A percentile compares a stretch with the other conserved stretches of the same genome.
These are phyloP conservation scores for Mormyrus lacerda DNA, from an alignment of 2,113 vertebrate genomes.

Conservation along the genomic window DNA sequence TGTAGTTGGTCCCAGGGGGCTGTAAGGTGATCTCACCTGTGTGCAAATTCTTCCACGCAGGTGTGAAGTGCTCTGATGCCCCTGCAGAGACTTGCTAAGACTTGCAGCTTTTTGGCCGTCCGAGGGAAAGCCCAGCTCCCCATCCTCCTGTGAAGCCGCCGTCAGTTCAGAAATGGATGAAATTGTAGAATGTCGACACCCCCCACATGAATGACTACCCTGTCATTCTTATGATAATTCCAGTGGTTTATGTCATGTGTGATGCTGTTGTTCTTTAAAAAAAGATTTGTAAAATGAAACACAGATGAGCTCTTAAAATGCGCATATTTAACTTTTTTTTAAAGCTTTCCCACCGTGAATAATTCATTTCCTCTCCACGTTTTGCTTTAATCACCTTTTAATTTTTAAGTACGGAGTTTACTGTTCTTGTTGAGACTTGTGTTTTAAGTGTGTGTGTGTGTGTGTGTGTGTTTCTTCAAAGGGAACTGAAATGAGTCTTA, in stretches of 20 bases:
- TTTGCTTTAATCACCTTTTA: constrained; percentile 1
- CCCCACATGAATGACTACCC: constrained; percentile 16
- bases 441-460: background rate
- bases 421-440: constrained; percentile 6
- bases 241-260: background rate
- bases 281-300: background rate
- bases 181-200: constrained; percentile 7
- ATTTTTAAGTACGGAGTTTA: constrained; percentile 3
- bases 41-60: constrained; percentile 44
- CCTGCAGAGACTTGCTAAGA: constrained; percentile 8
- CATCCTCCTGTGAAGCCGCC: background rate
- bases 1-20: background rate
- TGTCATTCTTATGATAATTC: constrained; percentile 5
- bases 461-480: background rate
- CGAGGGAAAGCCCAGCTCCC: background rate
- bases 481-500: background rate
- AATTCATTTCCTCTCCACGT: constrained; percentile 7
- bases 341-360: constrained; percentile 7
- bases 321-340: constrained; percentile 46
- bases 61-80: constrained; percentile 48
- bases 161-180: constrained; percentile 21
- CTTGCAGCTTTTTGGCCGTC: background rate
- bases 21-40: constrained; percentile 21
- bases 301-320: constrained; percentile 34
- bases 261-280: constrained; percentile 1